Percentiles rank a stretch among this genome's conserved stretches.
Evolutionary conservation across 2,113 vertebrate species (phyloP).

Genomic region (Heterocephalus glaber): DNA sequence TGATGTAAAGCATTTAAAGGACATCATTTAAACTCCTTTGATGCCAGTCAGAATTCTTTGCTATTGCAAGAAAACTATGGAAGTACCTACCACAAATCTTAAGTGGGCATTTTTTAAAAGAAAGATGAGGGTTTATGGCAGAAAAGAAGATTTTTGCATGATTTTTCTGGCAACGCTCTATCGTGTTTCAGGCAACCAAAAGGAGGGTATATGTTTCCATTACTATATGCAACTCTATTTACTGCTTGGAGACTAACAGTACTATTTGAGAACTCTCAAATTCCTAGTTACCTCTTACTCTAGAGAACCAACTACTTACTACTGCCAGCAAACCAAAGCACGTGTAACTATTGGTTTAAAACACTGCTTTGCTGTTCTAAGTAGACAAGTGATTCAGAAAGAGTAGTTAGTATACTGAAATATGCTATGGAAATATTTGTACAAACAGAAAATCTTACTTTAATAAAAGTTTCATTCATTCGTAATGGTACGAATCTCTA

Average conservation of each 20-base stretch:
- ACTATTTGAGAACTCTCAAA: background rate
- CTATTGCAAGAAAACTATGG: background rate
- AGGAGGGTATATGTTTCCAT: rapidly evolving
- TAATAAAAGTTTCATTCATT: background rate
- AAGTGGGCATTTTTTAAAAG: background rate
- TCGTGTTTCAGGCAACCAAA: background rate
- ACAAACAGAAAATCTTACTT: background rate
- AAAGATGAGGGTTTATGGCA: background rate
- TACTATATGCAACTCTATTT: background rate
- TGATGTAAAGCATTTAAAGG: background rate
- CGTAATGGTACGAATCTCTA: background rate
- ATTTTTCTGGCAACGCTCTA: background rate
- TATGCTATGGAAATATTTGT: background rate
- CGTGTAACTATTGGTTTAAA: background rate
- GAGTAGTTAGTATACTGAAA: background rate
- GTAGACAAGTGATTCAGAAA: background rate
- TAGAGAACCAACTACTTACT: background rate
- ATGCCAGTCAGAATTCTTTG: background rate
- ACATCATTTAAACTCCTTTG: background rate
- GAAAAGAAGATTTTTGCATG: background rate
- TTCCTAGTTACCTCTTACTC: background rate
- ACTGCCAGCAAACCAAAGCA: background rate
- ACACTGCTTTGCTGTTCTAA: background rate
- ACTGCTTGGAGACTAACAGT: background rate
- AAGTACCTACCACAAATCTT: background rate